Conservation (phyloP, 2,113 vertebrate genomes). For the Agelaius tricolor region DNA sequence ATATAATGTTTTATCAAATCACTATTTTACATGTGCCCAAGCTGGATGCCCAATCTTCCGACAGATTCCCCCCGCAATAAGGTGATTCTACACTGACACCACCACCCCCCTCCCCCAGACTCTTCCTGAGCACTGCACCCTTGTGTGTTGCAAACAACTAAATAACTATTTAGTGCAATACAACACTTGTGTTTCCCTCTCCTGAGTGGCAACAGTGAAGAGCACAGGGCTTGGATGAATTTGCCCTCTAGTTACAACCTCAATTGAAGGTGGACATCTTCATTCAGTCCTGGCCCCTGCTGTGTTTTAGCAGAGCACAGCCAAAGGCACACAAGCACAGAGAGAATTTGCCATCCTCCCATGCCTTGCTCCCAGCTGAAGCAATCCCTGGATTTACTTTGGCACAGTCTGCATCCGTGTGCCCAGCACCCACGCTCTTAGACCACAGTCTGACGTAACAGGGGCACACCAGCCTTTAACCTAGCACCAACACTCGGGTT, state of each 20-base stretch:
- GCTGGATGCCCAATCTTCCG: not conserved
- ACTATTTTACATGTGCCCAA: not conserved
- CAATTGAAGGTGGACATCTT: not conserved
- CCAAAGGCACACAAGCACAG: not conserved
- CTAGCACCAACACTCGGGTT: not conserved
- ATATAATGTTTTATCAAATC: not conserved
- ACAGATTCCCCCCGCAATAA: not conserved
- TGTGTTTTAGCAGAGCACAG: not conserved
- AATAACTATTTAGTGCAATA: too few relatives aligned
- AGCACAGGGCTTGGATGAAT: not conserved
- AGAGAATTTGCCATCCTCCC: not conserved
- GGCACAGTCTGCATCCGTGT: not conserved
- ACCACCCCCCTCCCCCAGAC: not conserved
- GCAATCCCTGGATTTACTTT: conserved; percentile 15
- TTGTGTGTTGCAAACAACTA: not conserved
- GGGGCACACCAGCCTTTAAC: not conserved
- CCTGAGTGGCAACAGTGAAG: not conserved
- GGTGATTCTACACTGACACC: not conserved
- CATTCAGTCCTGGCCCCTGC: not conserved
- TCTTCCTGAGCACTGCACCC: not conserved
- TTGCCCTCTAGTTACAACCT: not conserved
- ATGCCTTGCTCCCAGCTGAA: not conserved
- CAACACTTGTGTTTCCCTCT: not conserved
- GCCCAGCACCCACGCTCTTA: not conserved
- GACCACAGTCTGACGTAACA: not conserved